Percentiles rank a stretch among this genome's conserved stretches.
Evolutionary conservation across 1,140 invertebrate species (phyloP).

Genomic region (Oryctes rhinoceros): DNA sequence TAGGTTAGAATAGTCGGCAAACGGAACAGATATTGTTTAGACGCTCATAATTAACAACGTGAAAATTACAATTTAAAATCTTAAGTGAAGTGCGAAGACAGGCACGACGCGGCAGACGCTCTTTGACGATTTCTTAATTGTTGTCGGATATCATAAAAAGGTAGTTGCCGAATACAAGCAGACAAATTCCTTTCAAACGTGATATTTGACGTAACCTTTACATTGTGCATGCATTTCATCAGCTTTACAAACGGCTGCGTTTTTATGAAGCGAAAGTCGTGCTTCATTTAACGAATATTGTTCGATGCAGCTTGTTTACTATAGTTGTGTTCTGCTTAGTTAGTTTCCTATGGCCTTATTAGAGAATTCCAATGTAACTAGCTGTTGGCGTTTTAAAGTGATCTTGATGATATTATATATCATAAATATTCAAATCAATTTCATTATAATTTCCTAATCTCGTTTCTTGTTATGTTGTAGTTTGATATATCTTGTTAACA

Average conservation of each 20-base stretch:
- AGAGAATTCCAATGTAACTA: not conserved
- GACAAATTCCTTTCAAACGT: conserved; percentile 3
- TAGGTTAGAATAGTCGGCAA: not conserved
- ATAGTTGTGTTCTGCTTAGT: not conserved
- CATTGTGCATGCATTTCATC: not conserved
- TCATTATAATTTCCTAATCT: no score
- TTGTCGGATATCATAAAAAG: not conserved
- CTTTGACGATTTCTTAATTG: not conserved
- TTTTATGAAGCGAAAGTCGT: not conserved
- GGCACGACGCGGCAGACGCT: not conserved
- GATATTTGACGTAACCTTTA: conserved; percentile 10
- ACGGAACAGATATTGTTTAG: not conserved
- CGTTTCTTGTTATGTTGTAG: no score
- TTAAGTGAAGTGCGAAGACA: not conserved
- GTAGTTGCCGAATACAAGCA: not conserved
- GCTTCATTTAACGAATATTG: conserved; percentile 11
- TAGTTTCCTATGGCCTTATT: not conserved
- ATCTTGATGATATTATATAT: no score
- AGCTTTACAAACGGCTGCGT: not conserved
- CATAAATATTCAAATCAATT: no score
- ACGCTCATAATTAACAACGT: not conserved
- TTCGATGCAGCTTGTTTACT: not conserved
- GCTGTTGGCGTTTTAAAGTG: no score
- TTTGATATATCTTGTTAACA: no score
- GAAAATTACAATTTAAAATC: not conserved